Evolutionary conservation across 1,140 invertebrate genomes (phyloP).

Genomic region (Philotrypesis tridentata): DNA sequence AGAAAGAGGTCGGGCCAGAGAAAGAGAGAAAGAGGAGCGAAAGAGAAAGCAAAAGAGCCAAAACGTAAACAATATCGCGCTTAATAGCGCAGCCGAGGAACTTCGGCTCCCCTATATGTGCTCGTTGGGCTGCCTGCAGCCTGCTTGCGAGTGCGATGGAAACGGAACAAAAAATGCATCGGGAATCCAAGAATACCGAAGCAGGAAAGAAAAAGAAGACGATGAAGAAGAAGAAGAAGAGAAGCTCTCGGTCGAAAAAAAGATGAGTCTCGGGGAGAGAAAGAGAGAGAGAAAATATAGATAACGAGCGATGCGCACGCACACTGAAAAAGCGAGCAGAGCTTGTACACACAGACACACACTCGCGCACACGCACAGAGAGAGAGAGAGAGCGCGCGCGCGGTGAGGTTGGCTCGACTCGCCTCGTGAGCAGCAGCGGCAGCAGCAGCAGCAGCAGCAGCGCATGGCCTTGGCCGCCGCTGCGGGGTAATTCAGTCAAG

Average conservation of each 20-base stretch:
- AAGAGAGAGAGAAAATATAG: conserved; percentile 38
- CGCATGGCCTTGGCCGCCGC: conserved; percentile 77
- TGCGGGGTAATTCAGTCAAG: conserved; percentile 82
- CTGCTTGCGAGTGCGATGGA: not conserved
- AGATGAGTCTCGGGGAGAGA: not conserved
- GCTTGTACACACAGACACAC: not conserved
- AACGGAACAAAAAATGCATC: conserved; percentile 9
- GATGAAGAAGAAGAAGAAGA: conserved; percentile 27
- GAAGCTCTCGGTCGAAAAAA: conserved; percentile 2
- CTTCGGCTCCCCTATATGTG: not conserved
- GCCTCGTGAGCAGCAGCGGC: not conserved
- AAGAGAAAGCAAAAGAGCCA: conserved; percentile 45
- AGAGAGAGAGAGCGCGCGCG: too few species aligned
- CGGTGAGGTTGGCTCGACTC: conserved; percentile 57
- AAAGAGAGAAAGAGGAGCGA: not conserved
- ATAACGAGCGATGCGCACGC: conserved; percentile 21
- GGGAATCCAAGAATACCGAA: not conserved
- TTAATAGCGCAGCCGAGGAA: not conserved
- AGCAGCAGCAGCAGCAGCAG: conserved; percentile 29
- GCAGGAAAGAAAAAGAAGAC: conserved; percentile 25
- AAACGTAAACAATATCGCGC: conserved; percentile 24
- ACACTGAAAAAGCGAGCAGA: not conserved
- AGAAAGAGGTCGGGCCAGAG: too few species aligned
- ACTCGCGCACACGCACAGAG: not conserved
- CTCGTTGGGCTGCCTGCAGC: too few species aligned